Conservation (phyloP, 2,797 vertebrate species). For the Erethizon dorsatum region DNA sequence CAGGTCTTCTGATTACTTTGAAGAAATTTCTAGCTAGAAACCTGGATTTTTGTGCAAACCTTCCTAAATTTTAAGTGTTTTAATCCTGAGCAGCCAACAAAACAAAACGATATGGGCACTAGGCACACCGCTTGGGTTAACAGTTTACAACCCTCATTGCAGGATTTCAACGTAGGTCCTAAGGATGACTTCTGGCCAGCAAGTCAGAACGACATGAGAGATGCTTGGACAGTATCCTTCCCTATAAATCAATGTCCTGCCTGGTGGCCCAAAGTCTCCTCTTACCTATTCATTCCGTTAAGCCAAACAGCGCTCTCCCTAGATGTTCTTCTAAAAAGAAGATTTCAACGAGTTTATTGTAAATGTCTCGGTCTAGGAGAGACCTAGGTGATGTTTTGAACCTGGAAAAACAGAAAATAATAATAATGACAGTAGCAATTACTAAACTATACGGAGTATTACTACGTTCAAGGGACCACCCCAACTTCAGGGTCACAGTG, state of each 20-base stretch:
- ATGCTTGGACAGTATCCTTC: background rate
- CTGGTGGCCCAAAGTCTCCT: background rate
- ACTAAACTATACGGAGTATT: background rate
- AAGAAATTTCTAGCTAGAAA: background rate
- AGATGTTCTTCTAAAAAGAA: constrained; percentile 33
- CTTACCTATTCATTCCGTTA: constrained; percentile 21
- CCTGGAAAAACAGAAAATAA: background rate
- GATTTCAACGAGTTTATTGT: background rate
- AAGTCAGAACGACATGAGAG: background rate
- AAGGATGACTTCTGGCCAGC: background rate
- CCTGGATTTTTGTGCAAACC: background rate
- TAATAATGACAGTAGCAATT: background rate
- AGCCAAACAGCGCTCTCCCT: background rate
- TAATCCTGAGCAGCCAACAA: background rate
- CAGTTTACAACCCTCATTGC: background rate
- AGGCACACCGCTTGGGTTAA: accelerated
- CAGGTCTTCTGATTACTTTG: background rate
- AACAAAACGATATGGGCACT: background rate
- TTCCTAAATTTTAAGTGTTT: background rate
- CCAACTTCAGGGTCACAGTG: background rate
- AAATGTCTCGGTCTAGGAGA: constrained; percentile 41
- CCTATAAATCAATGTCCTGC: background rate
- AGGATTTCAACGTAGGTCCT: background rate
- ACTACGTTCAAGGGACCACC: background rate
- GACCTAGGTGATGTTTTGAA: background rate